Base-by-base conservation (phyloP, 2,113 vertebrate species). In the Pseudopodoces humilis region DNA sequence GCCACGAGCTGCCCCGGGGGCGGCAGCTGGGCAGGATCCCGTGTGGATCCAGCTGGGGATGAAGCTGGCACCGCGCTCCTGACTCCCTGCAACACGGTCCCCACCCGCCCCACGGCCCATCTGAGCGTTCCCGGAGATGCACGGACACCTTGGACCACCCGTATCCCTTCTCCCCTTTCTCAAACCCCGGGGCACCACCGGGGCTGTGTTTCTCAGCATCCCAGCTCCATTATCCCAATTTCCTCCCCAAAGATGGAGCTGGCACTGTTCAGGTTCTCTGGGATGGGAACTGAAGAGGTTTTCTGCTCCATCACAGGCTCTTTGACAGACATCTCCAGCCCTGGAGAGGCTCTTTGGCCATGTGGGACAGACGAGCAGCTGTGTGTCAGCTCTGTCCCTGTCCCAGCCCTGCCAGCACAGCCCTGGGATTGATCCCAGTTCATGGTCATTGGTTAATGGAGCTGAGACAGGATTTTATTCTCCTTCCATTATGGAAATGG, bases 71-170 rank as follows among this genome's bases (percentile, higher is more conserved):
- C 19, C 0, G 1, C 8, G 56, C 41, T 82, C 75, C 63, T 1
- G 0, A 5, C 2, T 13, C 55, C 59, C 49, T 49, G 23, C 21
- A 12, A 4, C 2, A 0, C 0, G 2, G 10, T 76, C 37, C 10
- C 33, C 1, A 0, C 28, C 18, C 1, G 0, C 37, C 16, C 2
- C 2, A 2, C 3, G 52, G 41, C 12, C 39, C 7, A 0, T 39
- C 7, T 33, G 47, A 31, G 37, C 10, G 5, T 41, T 20, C 27
- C 71, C 3, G 3, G 70, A 9, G 27, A 9, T 9, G 10, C 28
- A 13, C 0, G 0, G 31, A 24, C 19, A 3, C 35, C 70, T 39
- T 3, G 60, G 33, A 35, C 37, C 18, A 5, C 9, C 25, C 2
- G 4, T 5, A 22, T n/a, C 84, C 18, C 30, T 81, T 30, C 68